phyloP scores from a whole-genome alignment of 2,888 invertebrate genomes.

The Drosophila affinis region DNA sequence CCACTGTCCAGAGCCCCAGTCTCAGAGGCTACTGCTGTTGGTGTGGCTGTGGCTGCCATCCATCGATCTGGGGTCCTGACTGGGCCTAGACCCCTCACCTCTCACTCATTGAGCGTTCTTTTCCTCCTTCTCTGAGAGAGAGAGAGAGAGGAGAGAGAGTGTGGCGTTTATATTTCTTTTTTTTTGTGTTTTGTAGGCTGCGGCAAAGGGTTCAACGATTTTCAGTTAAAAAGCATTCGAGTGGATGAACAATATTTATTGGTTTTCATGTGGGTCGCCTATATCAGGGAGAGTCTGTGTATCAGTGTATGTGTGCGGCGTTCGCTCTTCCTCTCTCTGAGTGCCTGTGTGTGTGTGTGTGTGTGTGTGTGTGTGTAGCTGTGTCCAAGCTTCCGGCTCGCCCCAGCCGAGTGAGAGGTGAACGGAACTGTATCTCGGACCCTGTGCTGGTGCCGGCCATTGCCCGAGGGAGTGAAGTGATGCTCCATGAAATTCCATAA shows the following conservation, averaged over 20 bases:
- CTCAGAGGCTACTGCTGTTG: constrained; percentile 22
- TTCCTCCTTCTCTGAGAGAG: background rate
- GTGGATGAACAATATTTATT: constrained; percentile 81
- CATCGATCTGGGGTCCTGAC: constrained; percentile 43
- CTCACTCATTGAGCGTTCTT: constrained; percentile 19
- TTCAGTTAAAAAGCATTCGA: constrained; percentile 78
- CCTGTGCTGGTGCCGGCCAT: constrained; percentile 6
- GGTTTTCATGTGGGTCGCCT: constrained; percentile 68
- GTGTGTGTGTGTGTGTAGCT: constrained; percentile 13
- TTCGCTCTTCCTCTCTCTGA: too few species aligned
- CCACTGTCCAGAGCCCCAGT: background rate
- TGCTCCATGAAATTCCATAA: constrained; percentile 9
- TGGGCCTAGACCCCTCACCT: background rate
- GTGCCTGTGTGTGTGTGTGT: constrained; percentile 8
- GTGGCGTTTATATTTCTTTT: background rate
- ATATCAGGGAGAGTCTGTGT: constrained; percentile 29
- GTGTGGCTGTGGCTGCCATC: constrained; percentile 21
- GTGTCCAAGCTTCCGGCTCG: constrained; percentile 39
- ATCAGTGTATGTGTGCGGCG: constrained; percentile 12
- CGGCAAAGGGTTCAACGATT: constrained; percentile 73
- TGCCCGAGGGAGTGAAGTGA: background rate
- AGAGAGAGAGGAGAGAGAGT: too few species aligned
- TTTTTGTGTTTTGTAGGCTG: constrained; percentile 30
- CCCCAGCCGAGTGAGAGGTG: constrained; percentile 14
- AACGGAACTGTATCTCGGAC: constrained; percentile 18